phyloP scores from a whole-genome alignment of 2,113 vertebrate genomes.

The Paramormyrops kingsleyae region DNA sequence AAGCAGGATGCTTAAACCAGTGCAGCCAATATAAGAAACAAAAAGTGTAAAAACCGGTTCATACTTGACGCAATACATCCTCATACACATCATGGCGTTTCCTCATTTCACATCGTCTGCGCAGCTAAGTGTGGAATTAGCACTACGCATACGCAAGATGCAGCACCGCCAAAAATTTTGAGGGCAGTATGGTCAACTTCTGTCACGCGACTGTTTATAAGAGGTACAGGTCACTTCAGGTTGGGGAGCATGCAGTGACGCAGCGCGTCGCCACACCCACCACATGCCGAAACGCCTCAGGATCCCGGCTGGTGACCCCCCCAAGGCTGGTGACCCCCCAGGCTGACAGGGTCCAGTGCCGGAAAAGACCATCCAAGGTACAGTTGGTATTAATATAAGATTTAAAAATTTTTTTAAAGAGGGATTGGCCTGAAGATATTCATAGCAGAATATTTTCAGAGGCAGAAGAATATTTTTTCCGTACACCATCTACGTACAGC shows the following conservation, averaged over 20 bases:
- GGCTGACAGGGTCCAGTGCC: no score
- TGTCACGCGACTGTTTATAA: background rate
- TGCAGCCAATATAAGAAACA: background rate
- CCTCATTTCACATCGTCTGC: background rate
- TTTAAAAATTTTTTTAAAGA: background rate
- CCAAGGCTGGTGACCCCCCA: no score
- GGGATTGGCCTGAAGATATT: background rate
- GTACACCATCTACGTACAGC: background rate
- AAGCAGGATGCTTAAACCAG: background rate
- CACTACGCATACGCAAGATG: background rate
- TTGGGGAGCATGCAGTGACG: no score
- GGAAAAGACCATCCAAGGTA: background rate
- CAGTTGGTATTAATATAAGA: background rate
- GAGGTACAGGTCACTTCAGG: background rate
- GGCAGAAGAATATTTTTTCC: background rate
- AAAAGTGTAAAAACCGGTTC: background rate
- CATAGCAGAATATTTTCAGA: background rate
- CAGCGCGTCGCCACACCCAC: no score
- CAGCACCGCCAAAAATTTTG: background rate
- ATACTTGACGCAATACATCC: background rate
- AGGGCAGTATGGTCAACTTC: background rate
- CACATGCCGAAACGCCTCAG: no score
- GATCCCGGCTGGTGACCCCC: no score
- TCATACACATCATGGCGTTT: background rate
- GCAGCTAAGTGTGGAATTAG: background rate